Base-by-base conservation (phyloP, 2,888 invertebrate genomes). In the Campoplex capitator region DNA sequence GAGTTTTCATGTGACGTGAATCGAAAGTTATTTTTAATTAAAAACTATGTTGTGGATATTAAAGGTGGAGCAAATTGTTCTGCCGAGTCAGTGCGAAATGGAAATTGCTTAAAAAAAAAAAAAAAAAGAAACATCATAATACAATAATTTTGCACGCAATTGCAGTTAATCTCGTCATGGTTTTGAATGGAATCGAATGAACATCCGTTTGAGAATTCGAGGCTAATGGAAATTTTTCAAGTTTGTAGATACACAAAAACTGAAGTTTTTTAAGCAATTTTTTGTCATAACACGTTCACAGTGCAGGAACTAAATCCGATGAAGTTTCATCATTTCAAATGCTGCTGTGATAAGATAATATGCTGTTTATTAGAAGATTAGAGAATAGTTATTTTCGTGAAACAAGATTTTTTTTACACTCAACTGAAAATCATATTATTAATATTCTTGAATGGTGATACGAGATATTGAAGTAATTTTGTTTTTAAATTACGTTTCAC, bases 261-360 rank as follows among this genome's bases (percentile, higher is more conserved):
- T 28, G 28, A 51, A 51, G n/a, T 23, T 42, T 35, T 13, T 68
- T 45, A 0, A 11, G 9, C 6, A 4, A 32, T 16, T 62, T 16
- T 32, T 28, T 23, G 2, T 45, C 6, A 32, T 18, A 32, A 48
- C 45, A 18, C 51, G 18, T 32, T 51, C 18, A 18, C 35, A 56
- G 11, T 58, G 38, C 32, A 23, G 74, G 3, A 74, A 42, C 23
- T 23, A 13, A 54, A 70, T 13, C 13, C 0, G 42, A 48, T 45
- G 45, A 70, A 28, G 13, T 32, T 62, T 45, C 23, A 45, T 75
- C 42, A 32, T 65, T 42, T 48, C 28, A 11, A 68, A 32, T 62
- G 45, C 45, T 42, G 48, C 11, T 28, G 68, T 18, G 78, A 68
- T 68, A 56, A 78, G 56, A 78, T 70, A 70, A 68, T 68, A 68